Evolutionary conservation across 2,888 invertebrate genomes (phyloP).

Genomic region (Bellardia bayeri): DNA sequence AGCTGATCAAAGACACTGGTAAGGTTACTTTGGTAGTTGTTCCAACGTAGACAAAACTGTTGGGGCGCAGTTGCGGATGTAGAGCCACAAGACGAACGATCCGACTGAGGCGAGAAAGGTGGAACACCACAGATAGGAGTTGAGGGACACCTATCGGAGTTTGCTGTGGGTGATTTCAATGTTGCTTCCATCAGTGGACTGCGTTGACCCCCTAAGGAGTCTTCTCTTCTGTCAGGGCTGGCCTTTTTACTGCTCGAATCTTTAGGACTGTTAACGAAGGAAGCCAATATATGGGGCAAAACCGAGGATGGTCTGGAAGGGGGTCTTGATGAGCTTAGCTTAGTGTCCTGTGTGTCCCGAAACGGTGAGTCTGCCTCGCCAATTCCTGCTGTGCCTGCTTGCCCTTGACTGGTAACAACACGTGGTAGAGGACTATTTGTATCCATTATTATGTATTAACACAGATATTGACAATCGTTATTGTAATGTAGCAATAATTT

Average conservation of each 20-base stretch:
- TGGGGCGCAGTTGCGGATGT: conserved; percentile 84
- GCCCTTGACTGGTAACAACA: background rate
- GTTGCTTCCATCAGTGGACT: conserved; percentile 17
- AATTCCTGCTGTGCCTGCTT: background rate
- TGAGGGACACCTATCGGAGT: conserved; percentile 37
- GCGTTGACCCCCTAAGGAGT: background rate
- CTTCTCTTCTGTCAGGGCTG: conserved; percentile 38
- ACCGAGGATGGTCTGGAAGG: conserved; percentile 58
- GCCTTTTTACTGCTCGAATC: background rate
- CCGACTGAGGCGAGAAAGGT: conserved; percentile 73
- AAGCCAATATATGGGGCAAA: conserved; percentile 47
- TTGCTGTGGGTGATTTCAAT: conserved; percentile 46
- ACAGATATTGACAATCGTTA: conserved; percentile 10
- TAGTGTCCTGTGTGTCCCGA: conserved; percentile 69
- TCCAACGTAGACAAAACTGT: conserved; percentile 96
- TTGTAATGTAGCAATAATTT: no score
- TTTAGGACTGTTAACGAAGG: conserved; percentile 21
- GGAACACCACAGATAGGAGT: conserved; percentile 58
- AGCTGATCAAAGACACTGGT: conserved; percentile 93
- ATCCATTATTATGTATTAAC: conserved; percentile 46
- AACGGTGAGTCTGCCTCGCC: conserved; percentile 56
- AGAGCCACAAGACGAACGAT: conserved; percentile 71
- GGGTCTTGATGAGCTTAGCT: conserved; percentile 60
- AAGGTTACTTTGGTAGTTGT: conserved; percentile 95
- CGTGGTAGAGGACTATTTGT: conserved; percentile 54